Evolutionary conservation across 2,113 vertebrate species (phyloP), one percentile per base, ranked within the genome.

Genomic region (Datnioides undecimradiatus): DNA sequence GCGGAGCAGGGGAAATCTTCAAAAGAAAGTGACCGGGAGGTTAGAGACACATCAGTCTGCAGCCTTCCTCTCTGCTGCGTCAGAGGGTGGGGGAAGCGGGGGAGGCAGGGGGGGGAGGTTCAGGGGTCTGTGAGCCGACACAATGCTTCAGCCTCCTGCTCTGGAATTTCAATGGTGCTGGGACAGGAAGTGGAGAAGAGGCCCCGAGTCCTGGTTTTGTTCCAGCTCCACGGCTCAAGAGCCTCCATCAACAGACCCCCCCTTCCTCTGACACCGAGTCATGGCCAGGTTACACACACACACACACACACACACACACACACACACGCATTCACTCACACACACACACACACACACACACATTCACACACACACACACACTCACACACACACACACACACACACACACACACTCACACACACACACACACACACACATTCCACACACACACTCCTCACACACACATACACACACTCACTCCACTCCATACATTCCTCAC

Each of bases 101-200:
- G n/a, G n/a, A n/a, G 21, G 19, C 43, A 12, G 36, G 51, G 46
- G 14, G 8, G 23, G 60, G 36, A 5, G n/a, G n/a, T 2, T 19
- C 5, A 49, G 29, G 57, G 59, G 12, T 34, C 16, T 34, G n/a
- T n/a, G 46, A 7, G 36, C 8, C 16, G 4, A 69, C 58, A 87
- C 81, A 82, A 84, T 2, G n/a, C 80, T 58, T 27, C 51, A 29
- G 23, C 45, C 64, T 43, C 69, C 40, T 29, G 12, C 80, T 82
- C 75, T 55, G 69, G 76, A 91, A 91, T n/a, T n/a, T n/a, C 88
- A 87, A 92, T 90, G 43, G 71, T 19, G 62, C 55, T 36, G 77
- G 85, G 65, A 84, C 25, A 92, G 91, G 90, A 92, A 92, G 83
- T 83, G 79, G 3, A 64, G 80, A 81, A 65, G 84, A 51, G 84